Base-by-base conservation (phyloP, 2,113 vertebrate species). In the Prinia subflava region DNA sequence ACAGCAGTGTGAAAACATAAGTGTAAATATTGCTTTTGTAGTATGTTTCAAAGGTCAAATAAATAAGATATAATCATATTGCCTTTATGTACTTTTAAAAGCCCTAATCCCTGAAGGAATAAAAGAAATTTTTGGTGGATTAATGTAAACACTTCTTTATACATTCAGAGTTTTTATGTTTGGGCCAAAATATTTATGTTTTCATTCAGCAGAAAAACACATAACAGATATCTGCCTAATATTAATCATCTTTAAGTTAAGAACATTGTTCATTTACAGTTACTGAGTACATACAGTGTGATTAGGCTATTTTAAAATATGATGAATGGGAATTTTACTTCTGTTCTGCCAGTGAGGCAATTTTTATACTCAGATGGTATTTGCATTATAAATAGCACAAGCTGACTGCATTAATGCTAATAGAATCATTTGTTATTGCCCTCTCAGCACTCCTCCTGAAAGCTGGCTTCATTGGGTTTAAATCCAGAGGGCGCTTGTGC, bases 311-410 rank as follows among this genome's bases (percentile, higher is more conserved):
- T 91, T 92, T 87, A 94, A 96, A 96, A 68, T 0, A 3, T 44
- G 75, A 87, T 84, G 55, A 80, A 95, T 94, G 62, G 62, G 77
- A 93, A 92, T 83, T 76, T 92, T 89, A 78, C 82, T 59, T 65
- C 76, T 52, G 22, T 83, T 94, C 28, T 75, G 60, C 87, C 84
- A 91, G 6, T 71, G 60, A 73, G 73, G 87, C 69, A 78, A 78
- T 79, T 94, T 96, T 89, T 90, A 70, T 47, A 89, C 89, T 87
- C 65, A 63, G 64, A 81, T 76, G 85, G 75, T 94, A 89, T 96
- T 97, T 92, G 79, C 62, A 55, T 92, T 94, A 95, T 91, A 92
- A 94, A 94, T 73, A 94, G 75, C 79, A 77, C 37, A 68, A 91
- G 85, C 75, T 6, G 46, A 75, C 88, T 89, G 83, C 71, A 84